Percentiles rank a stretch among this genome's conserved stretches.
Conservation (phyloP, 2,888 invertebrate species). For the Scaptomyza flava region DNA sequence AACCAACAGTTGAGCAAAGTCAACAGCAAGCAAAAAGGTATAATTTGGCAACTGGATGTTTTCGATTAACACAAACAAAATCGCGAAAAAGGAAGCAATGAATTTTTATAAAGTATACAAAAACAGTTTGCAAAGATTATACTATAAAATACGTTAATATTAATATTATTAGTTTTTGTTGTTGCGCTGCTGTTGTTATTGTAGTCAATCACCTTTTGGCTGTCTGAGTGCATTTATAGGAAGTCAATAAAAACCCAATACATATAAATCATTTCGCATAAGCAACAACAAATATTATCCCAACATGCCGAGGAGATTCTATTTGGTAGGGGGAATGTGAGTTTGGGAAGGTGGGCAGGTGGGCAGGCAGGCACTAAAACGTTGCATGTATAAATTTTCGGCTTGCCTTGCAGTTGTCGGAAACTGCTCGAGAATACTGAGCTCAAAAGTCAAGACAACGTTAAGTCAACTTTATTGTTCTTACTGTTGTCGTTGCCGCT, state of each 20-base stretch:
- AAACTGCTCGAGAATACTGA: constrained; percentile 64
- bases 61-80: constrained; percentile 30
- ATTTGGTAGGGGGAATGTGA: background rate
- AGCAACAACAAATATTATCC: constrained; percentile 37
- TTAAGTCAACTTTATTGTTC: constrained; percentile 48
- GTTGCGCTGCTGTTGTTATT: constrained; percentile 20
- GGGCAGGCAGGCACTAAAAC: constrained; percentile 3
- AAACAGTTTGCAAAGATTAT: constrained; percentile 56
- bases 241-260: constrained; percentile 65
- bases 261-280: constrained; percentile 51
- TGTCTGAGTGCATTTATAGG: constrained; percentile 64
- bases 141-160: constrained; percentile 42
- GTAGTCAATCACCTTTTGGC: constrained; percentile 75
- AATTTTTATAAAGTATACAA: constrained; percentile 31
- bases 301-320: constrained; percentile 20
- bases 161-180: constrained; percentile 15
- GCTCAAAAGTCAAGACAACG: constrained; percentile 70
- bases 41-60: constrained; percentile 42
- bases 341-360: background rate
- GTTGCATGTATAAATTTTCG: constrained; percentile 60
- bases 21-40: constrained; percentile 20
- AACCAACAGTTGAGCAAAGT: constrained; percentile 65
- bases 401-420: constrained; percentile 75
- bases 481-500: constrained; percentile 37
- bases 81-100: constrained; percentile 65